Evolutionary conservation across 1,140 invertebrate species (phyloP).

Genomic region (Cataglyphis hispanica): DNA sequence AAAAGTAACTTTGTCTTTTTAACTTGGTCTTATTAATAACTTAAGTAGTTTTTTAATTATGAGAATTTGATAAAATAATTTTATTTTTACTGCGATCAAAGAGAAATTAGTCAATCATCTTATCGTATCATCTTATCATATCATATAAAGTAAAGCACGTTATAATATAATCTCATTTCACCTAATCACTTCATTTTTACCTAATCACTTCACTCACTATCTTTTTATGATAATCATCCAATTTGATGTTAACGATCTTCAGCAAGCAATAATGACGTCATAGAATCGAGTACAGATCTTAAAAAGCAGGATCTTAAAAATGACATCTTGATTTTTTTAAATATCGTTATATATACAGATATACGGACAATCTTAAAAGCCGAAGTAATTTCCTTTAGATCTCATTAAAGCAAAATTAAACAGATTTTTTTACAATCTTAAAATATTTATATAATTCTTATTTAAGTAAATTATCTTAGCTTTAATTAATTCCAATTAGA

Average conservation of each 20-base stretch:
- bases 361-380: not conserved
- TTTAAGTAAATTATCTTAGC: not conserved
- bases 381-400: not conserved
- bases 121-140: not conserved
- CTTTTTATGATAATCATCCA: constrained; percentile 1
- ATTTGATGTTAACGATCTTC: not conserved
- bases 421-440: not conserved
- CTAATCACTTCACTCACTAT: not conserved
- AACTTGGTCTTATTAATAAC: not conserved
- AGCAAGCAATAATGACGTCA: not conserved
- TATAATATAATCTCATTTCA: constrained; percentile 16
- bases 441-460: not conserved
- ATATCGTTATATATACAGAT: not conserved
- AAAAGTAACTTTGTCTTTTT: not conserved
- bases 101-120: not conserved
- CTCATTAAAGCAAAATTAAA: not conserved
- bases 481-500: constrained; percentile 2
- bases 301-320: not conserved
- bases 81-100: not conserved
- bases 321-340: not conserved
- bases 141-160: not conserved
- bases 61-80: not conserved
- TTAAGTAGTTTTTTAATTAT: not conserved
- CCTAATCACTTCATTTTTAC: not conserved
- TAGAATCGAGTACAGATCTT: not conserved